These are phyloP conservation scores for Stichodactyla helianthus DNA, from an alignment of 64 coral and sea anemone species.

Conservation along the genomic window DNA sequence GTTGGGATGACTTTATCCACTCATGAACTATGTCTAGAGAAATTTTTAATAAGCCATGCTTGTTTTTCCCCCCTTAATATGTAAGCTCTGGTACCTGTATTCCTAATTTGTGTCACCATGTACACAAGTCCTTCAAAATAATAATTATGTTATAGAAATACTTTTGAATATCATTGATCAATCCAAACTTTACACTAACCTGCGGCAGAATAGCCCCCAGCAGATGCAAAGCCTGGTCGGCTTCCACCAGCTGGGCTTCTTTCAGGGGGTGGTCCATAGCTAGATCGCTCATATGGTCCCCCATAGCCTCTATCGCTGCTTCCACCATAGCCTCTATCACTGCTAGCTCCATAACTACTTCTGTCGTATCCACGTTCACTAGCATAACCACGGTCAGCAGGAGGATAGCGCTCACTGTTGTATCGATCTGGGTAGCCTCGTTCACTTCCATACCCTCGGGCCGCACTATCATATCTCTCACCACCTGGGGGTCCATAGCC, in stretches of 20 bases:
- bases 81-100: too few relatives aligned
- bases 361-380: constrained; percentile 42
- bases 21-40: too few relatives aligned
- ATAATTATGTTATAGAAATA: too few relatives aligned
- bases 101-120: too few relatives aligned
- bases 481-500: constrained; percentile 40
- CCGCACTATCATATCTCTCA: constrained; percentile 34
- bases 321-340: constrained; percentile 44
- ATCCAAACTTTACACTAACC: not conserved
- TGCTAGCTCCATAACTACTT: constrained; percentile 41
- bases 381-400: constrained; percentile 25
- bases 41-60: too few relatives aligned
- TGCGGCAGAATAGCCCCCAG: constrained; percentile 28
- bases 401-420: constrained; percentile 22
- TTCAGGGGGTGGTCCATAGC: constrained; percentile 61
- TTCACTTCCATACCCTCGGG: constrained; percentile 41
- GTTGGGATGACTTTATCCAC: too few relatives aligned
- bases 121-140: too few relatives aligned
- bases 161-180: too few relatives aligned
- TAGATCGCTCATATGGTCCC: constrained; percentile 32
- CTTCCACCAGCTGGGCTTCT: constrained; percentile 14
- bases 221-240: constrained; percentile 22
- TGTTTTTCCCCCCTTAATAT: too few relatives aligned
- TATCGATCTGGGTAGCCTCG: constrained; percentile 27
- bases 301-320: constrained; percentile 32